These are phyloP conservation scores for Callocephalon fimbriatum DNA, from an alignment of 2,113 vertebrate species.

Conservation along the genomic window DNA sequence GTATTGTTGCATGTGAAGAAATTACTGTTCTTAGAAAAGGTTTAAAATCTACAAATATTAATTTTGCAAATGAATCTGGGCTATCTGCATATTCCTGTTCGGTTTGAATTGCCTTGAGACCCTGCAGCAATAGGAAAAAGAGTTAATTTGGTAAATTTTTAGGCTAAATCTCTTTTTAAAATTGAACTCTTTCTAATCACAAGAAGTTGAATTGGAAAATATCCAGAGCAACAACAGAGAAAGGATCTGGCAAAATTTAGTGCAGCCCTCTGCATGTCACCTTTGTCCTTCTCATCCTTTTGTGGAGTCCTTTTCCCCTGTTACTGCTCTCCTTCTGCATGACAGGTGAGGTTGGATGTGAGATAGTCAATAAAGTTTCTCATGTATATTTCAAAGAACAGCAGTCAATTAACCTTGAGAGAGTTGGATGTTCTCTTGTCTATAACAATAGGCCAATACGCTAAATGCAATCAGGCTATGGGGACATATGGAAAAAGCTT, in stretches of 20 bases:
- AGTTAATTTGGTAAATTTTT: neutral
- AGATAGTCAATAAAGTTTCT: slow-evolving; percentile 69
- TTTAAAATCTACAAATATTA: neutral
- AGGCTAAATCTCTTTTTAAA: neutral
- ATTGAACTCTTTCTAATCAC: neutral
- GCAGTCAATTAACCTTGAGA: slow-evolving; percentile 76
- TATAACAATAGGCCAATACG: slow-evolving; percentile 14
- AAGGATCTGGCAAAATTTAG: neutral
- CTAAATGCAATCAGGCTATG: neutral
- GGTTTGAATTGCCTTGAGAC: neutral
- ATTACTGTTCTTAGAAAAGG: neutral
- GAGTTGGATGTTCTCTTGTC: slow-evolving; percentile 60
- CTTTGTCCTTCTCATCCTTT: slow-evolving; percentile 51
- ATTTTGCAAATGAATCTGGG: neutral
- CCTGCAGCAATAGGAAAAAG: neutral
- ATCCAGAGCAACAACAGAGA: neutral
- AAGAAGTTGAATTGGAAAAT: neutral
- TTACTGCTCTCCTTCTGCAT: slow-evolving; percentile 6
- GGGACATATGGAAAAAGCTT: neutral
- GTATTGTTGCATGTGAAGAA: neutral
- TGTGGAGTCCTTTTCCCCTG: slow-evolving; percentile 33
- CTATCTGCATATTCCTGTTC: neutral
- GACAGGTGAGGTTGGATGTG: slow-evolving; percentile 68
- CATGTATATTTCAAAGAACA: slow-evolving; percentile 75
- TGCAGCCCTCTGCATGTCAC: slow-evolving; percentile 28